Evolutionary conservation across 2,113 vertebrate genomes (phyloP).

Genomic region (Myrmecophaga tridactyla): DNA sequence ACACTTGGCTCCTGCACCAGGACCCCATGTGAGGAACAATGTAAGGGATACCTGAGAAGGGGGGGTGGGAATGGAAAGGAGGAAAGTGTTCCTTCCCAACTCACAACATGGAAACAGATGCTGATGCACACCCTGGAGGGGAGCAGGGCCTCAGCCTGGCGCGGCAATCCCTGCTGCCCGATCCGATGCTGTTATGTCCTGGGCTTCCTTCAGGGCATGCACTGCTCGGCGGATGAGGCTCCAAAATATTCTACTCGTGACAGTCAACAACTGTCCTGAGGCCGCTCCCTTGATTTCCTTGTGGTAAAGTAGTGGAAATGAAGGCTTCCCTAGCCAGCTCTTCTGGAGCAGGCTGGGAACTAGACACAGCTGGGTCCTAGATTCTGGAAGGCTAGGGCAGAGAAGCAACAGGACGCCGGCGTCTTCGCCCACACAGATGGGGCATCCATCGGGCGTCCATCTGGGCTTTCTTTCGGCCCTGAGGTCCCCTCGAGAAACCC

Average conservation of each 20-base stretch:
- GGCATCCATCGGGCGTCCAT: rapidly evolving
- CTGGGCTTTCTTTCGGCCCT: background rate
- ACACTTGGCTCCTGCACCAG: rapidly evolving
- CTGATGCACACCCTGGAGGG: background rate
- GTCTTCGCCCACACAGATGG: too few relatives aligned
- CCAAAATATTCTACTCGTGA: rapidly evolving
- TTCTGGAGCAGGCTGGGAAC: background rate
- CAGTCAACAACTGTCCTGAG: background rate
- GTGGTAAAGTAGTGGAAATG: too few relatives aligned
- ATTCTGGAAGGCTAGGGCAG: background rate
- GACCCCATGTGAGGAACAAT: rapidly evolving
- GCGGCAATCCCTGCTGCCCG: background rate
- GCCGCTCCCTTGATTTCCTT: background rate
- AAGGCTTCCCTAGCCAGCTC: too few relatives aligned
- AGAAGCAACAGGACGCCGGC: too few relatives aligned
- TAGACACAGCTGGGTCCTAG: background rate
- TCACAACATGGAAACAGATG: background rate
- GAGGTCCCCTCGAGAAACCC: background rate
- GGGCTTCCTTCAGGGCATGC: rapidly evolving
- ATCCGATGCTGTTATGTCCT: rapidly evolving
- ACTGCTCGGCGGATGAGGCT: rapidly evolving
- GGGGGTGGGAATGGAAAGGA: background rate
- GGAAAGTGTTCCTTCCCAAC: background rate
- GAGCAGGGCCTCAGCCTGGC: too few relatives aligned
- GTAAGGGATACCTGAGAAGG: too few relatives aligned